Evolutionary conservation across 2,113 vertebrate species (phyloP).

Genomic region (Chrysochloris asiatica): DNA sequence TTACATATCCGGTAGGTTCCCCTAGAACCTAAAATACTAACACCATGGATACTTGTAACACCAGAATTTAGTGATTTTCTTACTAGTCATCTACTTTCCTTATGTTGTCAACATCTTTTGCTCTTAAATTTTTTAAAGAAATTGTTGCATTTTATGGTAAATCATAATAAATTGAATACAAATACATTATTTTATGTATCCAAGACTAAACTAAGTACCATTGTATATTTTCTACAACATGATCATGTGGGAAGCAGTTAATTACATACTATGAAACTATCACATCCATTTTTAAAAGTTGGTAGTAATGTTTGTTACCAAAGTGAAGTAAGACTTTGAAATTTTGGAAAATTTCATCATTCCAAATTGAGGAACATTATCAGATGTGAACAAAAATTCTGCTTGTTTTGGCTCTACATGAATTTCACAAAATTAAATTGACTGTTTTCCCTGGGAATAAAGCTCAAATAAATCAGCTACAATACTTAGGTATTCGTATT

Average conservation of each 20-base stretch:
- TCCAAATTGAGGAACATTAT: constrained; percentile 1
- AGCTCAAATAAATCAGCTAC: background rate
- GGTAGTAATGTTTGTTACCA: background rate
- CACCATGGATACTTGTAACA: background rate
- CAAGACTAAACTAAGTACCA: too few relatives aligned
- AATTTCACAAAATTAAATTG: background rate
- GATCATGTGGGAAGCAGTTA: accelerated
- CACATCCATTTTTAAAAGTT: accelerated
- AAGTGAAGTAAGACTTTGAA: background rate
- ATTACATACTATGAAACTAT: accelerated
- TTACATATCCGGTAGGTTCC: background rate
- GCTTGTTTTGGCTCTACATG: background rate
- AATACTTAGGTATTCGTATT: background rate
- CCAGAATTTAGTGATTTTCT: background rate
- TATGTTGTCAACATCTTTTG: accelerated
- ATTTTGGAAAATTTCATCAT: background rate
- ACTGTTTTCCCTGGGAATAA: background rate
- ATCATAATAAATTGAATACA: too few relatives aligned
- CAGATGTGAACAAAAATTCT: background rate
- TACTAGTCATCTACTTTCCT: background rate
- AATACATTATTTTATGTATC: accelerated
- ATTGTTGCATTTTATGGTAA: background rate
- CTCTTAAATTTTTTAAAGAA: background rate
- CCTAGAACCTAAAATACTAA: background rate
- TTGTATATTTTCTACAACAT: background rate